Conservation (phyloP, 2,888 invertebrate species). For the Platycheirus albimanus region DNA sequence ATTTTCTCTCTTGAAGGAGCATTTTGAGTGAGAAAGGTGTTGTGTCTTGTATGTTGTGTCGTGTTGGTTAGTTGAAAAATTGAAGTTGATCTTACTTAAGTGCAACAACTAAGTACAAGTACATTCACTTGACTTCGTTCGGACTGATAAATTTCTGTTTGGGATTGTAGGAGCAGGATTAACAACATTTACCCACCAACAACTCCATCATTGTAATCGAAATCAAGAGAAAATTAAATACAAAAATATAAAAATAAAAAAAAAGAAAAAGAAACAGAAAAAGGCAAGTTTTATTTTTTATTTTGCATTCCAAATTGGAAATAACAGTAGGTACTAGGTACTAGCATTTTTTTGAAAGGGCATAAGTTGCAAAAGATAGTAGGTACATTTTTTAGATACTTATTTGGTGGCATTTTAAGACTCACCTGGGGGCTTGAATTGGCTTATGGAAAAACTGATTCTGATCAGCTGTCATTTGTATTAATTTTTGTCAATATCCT, state of each 20-base stretch:
- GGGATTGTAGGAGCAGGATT: constrained; percentile 47
- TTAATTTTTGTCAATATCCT: too few species aligned
- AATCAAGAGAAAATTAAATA: constrained; percentile 44
- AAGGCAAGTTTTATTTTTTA: constrained; percentile 60
- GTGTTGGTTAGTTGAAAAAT: constrained; percentile 23
- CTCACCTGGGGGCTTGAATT: neutral
- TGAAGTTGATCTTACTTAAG: constrained; percentile 63
- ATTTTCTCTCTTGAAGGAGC: constrained; percentile 47
- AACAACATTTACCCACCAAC: constrained; percentile 37
- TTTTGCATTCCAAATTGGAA: constrained; percentile 28
- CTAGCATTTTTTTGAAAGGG: constrained; percentile 30
- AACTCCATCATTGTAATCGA: constrained; percentile 35
- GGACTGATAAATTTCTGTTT: constrained; percentile 62
- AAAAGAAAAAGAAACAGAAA: constrained; percentile 24
- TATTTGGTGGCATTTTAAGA: neutral
- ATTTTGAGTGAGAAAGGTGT: constrained; percentile 29
- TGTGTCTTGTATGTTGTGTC: neutral
- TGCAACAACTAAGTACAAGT: constrained; percentile 68
- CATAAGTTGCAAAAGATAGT: constrained; percentile 7
- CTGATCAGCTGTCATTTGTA: too few species aligned
- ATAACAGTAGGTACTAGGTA: too few species aligned
- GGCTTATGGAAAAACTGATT: too few species aligned
- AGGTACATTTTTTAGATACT: neutral
- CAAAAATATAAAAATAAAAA: too few species aligned
- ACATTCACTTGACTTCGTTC: constrained; percentile 67